These are phyloP conservation scores for Hypselothyrea guttata DNA, from an alignment of 2,888 invertebrate genomes.

Conservation along the genomic window DNA sequence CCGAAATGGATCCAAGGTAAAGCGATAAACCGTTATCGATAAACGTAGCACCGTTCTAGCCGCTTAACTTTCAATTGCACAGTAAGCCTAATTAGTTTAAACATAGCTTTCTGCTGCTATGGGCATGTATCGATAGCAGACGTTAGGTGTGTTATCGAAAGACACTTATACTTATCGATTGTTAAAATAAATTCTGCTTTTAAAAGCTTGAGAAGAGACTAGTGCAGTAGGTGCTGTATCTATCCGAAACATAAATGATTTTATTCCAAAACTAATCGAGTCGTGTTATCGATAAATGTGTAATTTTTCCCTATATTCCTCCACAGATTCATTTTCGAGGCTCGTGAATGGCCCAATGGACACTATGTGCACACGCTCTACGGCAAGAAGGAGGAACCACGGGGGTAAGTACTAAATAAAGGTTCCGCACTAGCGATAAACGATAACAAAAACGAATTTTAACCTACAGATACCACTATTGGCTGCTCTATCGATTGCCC, in stretches of 20 bases:
- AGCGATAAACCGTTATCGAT: constrained; percentile 51
- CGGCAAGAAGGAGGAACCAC: constrained; percentile 82
- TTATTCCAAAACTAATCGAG: too few species aligned
- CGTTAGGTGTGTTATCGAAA: too few species aligned
- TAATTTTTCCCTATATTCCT: not conserved
- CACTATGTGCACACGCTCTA: constrained; percentile 94
- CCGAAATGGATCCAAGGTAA: constrained; percentile 87
- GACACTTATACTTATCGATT: too few species aligned
- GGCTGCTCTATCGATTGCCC: constrained; percentile 92
- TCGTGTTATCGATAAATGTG: not conserved
- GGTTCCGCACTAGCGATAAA: not conserved
- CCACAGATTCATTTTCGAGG: constrained; percentile 87
- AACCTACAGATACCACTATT: constrained; percentile 91
- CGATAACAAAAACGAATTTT: not conserved
- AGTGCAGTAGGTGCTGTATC: too few species aligned
- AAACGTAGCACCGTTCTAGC: too few species aligned
- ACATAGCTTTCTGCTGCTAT: too few species aligned
- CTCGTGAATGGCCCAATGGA: constrained; percentile 95
- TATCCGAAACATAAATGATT: too few species aligned
- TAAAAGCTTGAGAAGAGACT: too few species aligned
- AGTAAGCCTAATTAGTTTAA: too few species aligned
- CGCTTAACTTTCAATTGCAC: too few species aligned
- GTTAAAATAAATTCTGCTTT: too few species aligned
- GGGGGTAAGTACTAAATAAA: constrained; percentile 72
- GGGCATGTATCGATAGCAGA: too few species aligned